Evolutionary conservation across 2,797 vertebrate species (phyloP).

Genomic region (Catostomus latipinnis): DNA sequence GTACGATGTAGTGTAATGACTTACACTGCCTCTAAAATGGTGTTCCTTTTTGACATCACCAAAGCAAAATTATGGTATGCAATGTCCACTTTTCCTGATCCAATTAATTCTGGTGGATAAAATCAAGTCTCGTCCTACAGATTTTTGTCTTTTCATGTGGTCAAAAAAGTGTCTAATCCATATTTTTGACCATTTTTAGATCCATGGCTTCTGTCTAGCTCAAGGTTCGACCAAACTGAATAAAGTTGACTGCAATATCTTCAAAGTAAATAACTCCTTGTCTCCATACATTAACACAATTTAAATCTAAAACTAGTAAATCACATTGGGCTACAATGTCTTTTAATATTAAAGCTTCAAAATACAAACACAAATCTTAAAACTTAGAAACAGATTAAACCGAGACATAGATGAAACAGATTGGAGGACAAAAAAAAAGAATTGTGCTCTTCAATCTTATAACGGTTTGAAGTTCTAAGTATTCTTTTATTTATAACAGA

Average conservation of each 20-base stretch:
- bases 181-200: constrained; percentile 63
- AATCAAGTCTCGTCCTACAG: neutral
- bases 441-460: neutral
- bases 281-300: neutral
- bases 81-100: neutral
- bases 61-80: neutral
- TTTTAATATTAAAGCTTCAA: too few relatives aligned
- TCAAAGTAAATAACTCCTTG: constrained; percentile 67
- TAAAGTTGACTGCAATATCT: constrained; percentile 72
- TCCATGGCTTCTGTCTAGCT: constrained; percentile 73
- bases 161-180: constrained; percentile 15
- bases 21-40: too few relatives aligned
- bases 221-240: constrained; percentile 24
- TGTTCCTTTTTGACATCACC: too few relatives aligned
- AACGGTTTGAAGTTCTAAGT: neutral
- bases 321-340: neutral
- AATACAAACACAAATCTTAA: neutral
- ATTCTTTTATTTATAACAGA: constrained; percentile 56
- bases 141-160: constrained; percentile 18
- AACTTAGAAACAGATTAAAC: neutral
- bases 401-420: neutral
- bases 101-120: neutral
- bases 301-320: neutral
- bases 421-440: too few relatives aligned
- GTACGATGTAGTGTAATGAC: too few relatives aligned